Evolutionary conservation across 2,888 invertebrate genomes (phyloP).

Genomic region (Dexiosoma caninum): DNA sequence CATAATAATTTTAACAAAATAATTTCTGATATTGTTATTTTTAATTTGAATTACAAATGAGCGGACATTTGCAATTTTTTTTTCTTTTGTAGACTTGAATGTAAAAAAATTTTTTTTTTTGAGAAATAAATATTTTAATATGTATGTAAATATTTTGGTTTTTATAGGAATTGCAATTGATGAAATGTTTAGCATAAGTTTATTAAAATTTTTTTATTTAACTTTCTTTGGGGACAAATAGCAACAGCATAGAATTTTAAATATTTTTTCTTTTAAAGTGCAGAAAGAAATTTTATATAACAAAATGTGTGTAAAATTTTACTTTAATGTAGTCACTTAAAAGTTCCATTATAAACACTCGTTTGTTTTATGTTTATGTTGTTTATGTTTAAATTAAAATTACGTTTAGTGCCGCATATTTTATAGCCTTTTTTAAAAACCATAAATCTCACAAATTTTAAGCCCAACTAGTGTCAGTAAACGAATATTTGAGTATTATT

Average conservation of each 20-base stretch:
- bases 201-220: neutral
- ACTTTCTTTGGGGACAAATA: neutral
- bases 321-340: neutral
- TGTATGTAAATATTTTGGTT: neutral
- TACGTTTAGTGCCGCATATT: conserved; percentile 25
- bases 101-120: no score
- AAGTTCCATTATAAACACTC: conserved; percentile 24
- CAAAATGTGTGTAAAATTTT: no score
- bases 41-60: conserved; percentile 32
- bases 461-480: conserved; percentile 44
- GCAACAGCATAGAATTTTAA: neutral
- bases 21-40: conserved; percentile 22
- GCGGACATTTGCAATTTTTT: neutral
- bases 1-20: conserved; percentile 10
- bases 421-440: conserved; percentile 46
- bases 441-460: conserved; percentile 48
- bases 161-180: neutral
- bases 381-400: conserved; percentile 19
- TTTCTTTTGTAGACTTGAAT: no score
- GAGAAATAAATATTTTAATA: no score
- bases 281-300: no score
- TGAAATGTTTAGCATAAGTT: neutral
- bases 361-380: neutral
- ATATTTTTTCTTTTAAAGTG: neutral
- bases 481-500: conserved; percentile 37